phyloP scores from a whole-genome alignment of 2,797 vertebrate species.

The Vultur gryphus region DNA sequence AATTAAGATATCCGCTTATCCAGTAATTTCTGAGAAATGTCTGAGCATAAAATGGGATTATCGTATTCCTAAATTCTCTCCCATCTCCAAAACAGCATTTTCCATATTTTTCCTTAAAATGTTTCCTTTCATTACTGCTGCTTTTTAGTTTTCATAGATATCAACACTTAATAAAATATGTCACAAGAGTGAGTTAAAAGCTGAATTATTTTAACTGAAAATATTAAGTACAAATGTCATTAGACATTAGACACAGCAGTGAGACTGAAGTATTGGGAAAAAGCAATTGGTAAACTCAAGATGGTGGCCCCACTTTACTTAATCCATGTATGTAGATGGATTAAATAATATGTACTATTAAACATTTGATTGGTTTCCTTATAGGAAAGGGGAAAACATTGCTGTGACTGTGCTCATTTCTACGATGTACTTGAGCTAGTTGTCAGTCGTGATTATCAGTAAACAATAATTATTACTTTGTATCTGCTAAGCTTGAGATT shows the following conservation, averaged over 20 bases:
- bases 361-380: neutral
- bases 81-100: neutral
- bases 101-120: neutral
- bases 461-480: neutral
- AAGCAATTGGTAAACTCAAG: neutral
- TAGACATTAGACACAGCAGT: neutral
- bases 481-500: neutral
- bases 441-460: neutral
- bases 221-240: neutral
- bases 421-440: neutral
- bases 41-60: neutral
- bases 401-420: neutral
- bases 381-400: neutral
- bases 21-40: neutral
- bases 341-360: neutral
- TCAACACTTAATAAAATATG: neutral
- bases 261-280: neutral
- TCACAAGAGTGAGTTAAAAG: neutral
- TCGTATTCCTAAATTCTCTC: neutral
- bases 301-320: neutral
- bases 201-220: neutral
- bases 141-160: neutral
- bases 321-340: fast-evolving
- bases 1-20: neutral
- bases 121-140: neutral